Percentiles rank a stretch among this genome's conserved stretches.
Conservation (phyloP, 2,888 invertebrate genomes). For the Conchocele bisecta region DNA sequence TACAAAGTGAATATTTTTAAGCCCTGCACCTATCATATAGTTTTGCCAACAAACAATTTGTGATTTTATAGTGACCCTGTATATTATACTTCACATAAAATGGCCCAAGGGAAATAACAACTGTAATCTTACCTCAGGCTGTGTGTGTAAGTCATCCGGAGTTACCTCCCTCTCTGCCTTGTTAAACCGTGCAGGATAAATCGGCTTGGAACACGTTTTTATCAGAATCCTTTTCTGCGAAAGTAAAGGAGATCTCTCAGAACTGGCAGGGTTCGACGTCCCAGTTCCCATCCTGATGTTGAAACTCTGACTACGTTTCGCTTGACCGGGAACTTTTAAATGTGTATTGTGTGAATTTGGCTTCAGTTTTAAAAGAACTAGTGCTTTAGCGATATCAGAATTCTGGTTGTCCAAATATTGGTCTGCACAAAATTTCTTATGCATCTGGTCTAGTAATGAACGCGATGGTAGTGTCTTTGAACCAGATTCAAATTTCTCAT, state of each 20-base stretch:
- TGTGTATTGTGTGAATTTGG: too few species aligned
- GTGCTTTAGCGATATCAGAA: conserved; percentile 35
- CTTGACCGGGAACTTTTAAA: conserved; percentile 2
- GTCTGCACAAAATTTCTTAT: conserved; percentile 76
- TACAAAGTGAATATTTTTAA: too few species aligned
- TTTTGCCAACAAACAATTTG: too few species aligned
- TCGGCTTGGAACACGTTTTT: too few species aligned
- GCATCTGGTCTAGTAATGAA: conserved; percentile 75
- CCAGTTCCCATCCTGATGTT: conserved; percentile 50
- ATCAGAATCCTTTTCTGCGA: too few species aligned
- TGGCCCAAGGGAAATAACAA: conserved; percentile 48
- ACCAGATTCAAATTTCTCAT: conserved; percentile 24
- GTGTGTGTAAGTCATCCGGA: conserved; percentile 33
- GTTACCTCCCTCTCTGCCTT: conserved; percentile 63
- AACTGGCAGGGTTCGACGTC: conserved; percentile 23
- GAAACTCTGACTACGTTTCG: conserved; percentile 54
- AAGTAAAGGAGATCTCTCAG: conserved; percentile 37
- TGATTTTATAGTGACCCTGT: too few species aligned
- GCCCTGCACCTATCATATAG: too few species aligned
- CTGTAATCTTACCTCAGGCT: conserved; percentile 39
- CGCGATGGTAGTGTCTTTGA: conserved; percentile 61
- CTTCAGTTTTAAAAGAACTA: conserved; percentile 49
- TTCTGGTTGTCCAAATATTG: conserved; percentile 64
- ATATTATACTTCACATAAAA: too few species aligned
- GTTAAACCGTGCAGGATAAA: too few species aligned